Percentiles rank a stretch among this genome's conserved stretches.
Evolutionary conservation across 2,888 invertebrate species (phyloP).

Genomic region (Drosophila monieri): DNA sequence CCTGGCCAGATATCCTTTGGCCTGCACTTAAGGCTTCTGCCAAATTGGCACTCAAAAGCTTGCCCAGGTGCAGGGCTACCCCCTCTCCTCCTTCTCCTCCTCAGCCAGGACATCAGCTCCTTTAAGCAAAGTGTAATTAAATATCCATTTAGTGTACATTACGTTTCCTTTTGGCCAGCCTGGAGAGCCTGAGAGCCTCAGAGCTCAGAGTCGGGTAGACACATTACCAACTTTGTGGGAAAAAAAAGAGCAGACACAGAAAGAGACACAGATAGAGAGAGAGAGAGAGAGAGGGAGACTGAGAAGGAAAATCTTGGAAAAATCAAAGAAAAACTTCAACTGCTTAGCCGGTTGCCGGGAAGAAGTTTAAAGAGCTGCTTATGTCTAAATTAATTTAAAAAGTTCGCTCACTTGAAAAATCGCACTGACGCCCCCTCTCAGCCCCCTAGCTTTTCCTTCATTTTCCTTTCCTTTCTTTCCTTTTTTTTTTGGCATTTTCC

Average conservation of each 20-base stretch:
- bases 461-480: conserved; percentile 7
- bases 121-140: conserved; percentile 70
- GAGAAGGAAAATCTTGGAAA: conserved; percentile 5
- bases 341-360: conserved; percentile 32
- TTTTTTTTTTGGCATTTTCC: conserved; percentile 8
- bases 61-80: conserved; percentile 24
- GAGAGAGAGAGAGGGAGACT: conserved; percentile 4
- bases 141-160: conserved; percentile 79
- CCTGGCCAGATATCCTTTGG: not conserved
- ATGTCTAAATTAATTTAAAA: conserved; percentile 77
- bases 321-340: conserved; percentile 30
- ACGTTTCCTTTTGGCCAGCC: conserved; percentile 68
- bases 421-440: conserved; percentile 31
- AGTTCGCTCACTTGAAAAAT: conserved; percentile 78
- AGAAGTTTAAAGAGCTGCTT: conserved; percentile 75
- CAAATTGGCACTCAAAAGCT: conserved; percentile 35
- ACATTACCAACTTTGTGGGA: conserved; percentile 56
- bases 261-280: conserved; percentile 19
- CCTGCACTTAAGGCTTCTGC: conserved; percentile 27
- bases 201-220: conserved; percentile 62
- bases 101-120: conserved; percentile 3
- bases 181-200: conserved; percentile 20
- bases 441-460: not conserved
- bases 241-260: conserved; percentile 21
- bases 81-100: too few relatives aligned